Percentiles rank a stretch among this genome's conserved stretches.
Conservation (phyloP, 2,797 vertebrate genomes). For the Ctenopoma multispine region DNA sequence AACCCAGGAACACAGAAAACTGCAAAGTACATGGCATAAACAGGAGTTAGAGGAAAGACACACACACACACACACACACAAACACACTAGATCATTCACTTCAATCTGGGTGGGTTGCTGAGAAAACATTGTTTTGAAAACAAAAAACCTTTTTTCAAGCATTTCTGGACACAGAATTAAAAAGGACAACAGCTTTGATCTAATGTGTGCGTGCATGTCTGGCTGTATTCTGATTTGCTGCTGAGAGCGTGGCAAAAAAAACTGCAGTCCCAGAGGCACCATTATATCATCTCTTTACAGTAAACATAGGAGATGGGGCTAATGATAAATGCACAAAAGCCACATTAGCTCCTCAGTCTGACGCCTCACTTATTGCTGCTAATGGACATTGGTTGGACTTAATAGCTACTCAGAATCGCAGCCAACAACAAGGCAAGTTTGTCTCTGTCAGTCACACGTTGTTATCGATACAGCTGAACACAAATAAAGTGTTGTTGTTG, state of each 20-base stretch:
- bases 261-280: slow-evolving; percentile 59
- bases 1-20: slow-evolving; percentile 95
- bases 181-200: slow-evolving; percentile 33
- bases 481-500: slow-evolving; percentile 32
- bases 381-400: slow-evolving; percentile 77
- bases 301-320: slow-evolving; percentile 71
- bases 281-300: slow-evolving; percentile 75
- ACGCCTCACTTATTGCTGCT: slow-evolving; percentile 76
- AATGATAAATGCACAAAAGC: slow-evolving; percentile 77
- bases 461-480: slow-evolving; percentile 47
- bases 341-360: slow-evolving; percentile 74
- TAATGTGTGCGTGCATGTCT: slow-evolving; percentile 28
- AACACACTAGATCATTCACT: slow-evolving; percentile 33
- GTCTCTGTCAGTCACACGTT: slow-evolving; percentile 54
- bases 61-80: slow-evolving; percentile 26
- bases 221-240: slow-evolving; percentile 48
- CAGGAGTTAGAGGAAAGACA: background rate
- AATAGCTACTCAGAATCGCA: slow-evolving; percentile 71
- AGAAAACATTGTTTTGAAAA: slow-evolving; percentile 8
- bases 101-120: no score
- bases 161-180: slow-evolving; percentile 24
- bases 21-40: slow-evolving; percentile 60
- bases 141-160: background rate
- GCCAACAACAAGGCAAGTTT: slow-evolving; percentile 55
- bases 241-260: slow-evolving; percentile 54